These are phyloP conservation scores for Mormoops blainvillei DNA, from an alignment of 2,113 vertebrate species.

Conservation along the genomic window DNA sequence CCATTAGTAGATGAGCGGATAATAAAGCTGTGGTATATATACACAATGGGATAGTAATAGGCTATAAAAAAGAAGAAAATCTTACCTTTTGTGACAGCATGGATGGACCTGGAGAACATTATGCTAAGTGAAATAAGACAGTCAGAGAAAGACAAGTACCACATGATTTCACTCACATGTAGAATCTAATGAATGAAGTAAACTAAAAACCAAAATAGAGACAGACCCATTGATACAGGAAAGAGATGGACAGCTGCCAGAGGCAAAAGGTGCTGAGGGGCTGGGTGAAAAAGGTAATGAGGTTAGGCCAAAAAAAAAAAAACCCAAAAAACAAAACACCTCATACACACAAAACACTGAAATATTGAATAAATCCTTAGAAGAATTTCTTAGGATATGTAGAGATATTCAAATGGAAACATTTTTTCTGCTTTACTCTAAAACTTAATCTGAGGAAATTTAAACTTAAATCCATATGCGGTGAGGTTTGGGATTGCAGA, in stretches of 20 bases:
- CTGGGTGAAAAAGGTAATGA: background rate
- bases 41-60: background rate
- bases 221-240: background rate
- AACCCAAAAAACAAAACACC: background rate
- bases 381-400: background rate
- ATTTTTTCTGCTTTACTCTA: background rate
- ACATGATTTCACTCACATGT: background rate
- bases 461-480: background rate
- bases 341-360: background rate
- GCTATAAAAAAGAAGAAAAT: background rate
- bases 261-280: background rate
- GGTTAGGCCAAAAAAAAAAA: background rate
- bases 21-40: background rate
- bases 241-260: background rate
- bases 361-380: background rate
- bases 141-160: background rate
- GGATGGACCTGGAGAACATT: background rate
- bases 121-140: background rate
- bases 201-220: background rate
- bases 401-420: background rate
- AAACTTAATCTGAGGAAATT: constrained; percentile 16
- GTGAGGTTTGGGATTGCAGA: background rate
- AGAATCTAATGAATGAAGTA: background rate
- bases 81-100: background rate
- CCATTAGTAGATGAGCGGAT: background rate